Base-by-base conservation (phyloP, 2,113 vertebrate species). In the Ciconia boyciana region DNA sequence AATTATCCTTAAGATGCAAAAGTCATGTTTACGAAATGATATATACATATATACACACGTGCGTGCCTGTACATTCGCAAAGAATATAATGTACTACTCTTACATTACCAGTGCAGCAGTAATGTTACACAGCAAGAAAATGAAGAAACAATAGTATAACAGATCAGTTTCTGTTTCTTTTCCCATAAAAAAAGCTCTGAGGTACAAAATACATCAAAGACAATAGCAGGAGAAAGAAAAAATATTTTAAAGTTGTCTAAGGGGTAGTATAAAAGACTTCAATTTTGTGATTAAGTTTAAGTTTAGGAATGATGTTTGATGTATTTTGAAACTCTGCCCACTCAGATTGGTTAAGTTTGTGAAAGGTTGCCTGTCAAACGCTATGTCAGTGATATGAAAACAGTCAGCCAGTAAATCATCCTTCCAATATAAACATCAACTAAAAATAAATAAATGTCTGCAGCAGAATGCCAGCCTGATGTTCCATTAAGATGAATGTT, bases 341-440 rank as follows among this genome's bases (percentile, higher is more conserved):
- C 36, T 93, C 71, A 80, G n/a, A 80, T 32, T 83, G 51, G 48
- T 79, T 85, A 87, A 77, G 70, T 85, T 91, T 93, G 78, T 91
- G 84, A 95, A 94, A 96, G 64, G 93, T 89, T 97, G 66, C 66
- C 83, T 95, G 84, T 94, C 94, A 95, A 96, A 94, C 0, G 14
- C 77, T 79, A 31, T 82, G 87, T 86, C 93, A 91, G 81, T 55
- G 39, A 58, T 70, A 95, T 49, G 82, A 91, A 96, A 95, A 93
- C 84, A 96, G 95, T 24, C 95, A 95, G 89, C 36, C 74, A 94
- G 87, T 90, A 94, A 94, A 94, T 91, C 89, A 85, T 90, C 81
- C 32, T 85, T 93, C 84, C 91, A 80, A 90, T 78, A 91, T 17
- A 94, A 95, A 94, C 87, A 95, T 74, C 91, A 95, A 82, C 66